Percentiles rank a stretch among this genome's conserved stretches.
Conservation (phyloP, 2,888 invertebrate species). For the Tuta absoluta region DNA sequence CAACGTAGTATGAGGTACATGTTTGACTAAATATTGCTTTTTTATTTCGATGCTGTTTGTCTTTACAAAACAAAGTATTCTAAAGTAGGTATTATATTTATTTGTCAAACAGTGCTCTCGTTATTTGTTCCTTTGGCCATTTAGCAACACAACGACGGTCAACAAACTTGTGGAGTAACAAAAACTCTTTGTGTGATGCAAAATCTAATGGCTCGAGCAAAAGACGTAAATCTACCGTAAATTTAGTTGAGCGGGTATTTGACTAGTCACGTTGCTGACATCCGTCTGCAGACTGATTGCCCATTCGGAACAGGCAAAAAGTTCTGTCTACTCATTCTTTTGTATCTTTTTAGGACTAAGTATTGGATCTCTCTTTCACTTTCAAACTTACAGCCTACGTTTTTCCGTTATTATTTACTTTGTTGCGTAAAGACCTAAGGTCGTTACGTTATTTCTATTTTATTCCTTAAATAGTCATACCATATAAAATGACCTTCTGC, state of each 20-base stretch:
- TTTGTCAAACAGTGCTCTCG: not conserved
- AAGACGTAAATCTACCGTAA: conserved; percentile 40
- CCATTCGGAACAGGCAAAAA: too few relatives aligned
- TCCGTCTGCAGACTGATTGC: too few relatives aligned
- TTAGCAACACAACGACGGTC: not conserved
- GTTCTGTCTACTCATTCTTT: too few relatives aligned
- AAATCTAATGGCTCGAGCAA: conserved; percentile 27
- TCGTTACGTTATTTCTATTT: too few relatives aligned
- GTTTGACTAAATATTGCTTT: too few relatives aligned
- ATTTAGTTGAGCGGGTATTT: conserved; percentile 38
- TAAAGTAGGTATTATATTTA: not conserved
- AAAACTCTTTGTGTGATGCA: conserved; percentile 8
- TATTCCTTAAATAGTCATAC: too few relatives aligned
- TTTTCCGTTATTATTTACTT: too few relatives aligned
- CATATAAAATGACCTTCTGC: too few relatives aligned
- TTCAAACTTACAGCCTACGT: too few relatives aligned
- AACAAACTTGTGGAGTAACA: not conserved
- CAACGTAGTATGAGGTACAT: not conserved
- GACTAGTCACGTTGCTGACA: not conserved
- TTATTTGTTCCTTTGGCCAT: not conserved
- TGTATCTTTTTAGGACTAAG: too few relatives aligned
- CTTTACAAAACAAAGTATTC: not conserved
- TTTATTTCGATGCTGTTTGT: not conserved
- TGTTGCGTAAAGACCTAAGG: too few relatives aligned
- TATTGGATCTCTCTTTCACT: too few relatives aligned